A percentile compares a stretch with the other conserved stretches of the same genome.
phyloP scores from a whole-genome alignment of 2,113 vertebrate species.

The Arothron firmamentum region DNA sequence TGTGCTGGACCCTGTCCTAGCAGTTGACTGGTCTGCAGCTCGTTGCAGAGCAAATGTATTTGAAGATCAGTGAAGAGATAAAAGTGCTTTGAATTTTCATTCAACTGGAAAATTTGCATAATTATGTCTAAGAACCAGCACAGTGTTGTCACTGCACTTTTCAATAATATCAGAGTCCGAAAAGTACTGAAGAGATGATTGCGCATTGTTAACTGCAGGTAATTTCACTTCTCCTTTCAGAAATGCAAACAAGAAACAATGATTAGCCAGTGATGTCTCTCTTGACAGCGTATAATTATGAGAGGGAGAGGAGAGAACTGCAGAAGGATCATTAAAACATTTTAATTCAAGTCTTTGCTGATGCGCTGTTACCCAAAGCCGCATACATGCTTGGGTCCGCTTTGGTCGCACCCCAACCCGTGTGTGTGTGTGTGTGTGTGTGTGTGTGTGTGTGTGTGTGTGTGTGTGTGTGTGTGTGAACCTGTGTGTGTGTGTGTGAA shows the following conservation, averaged over 20 bases:
- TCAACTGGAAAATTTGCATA: not conserved
- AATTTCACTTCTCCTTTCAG: conserved; percentile 23
- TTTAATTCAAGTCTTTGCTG: conserved; percentile 8
- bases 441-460: too few species aligned
- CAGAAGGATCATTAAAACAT: conserved; percentile 23
- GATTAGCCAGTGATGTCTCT: conserved; percentile 15
- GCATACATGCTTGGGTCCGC: conserved; percentile 7
- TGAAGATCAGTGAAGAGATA: too few species aligned
- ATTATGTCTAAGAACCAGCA: not conserved
- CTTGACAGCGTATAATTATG: conserved; percentile 28
- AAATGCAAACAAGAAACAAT: conserved; percentile 30
- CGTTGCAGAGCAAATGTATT: too few species aligned
- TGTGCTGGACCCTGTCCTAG: too few species aligned
- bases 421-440: too few species aligned
- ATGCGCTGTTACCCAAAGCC: not conserved
- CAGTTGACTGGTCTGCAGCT: too few species aligned
- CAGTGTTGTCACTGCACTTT: not conserved
- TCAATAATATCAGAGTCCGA: not conserved
- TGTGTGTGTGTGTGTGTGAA: too few species aligned
- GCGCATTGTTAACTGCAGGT: conserved; percentile 33
- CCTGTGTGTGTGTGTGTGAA: too few species aligned
- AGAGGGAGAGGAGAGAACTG: conserved; percentile 19
- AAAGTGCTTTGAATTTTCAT: too few species aligned
- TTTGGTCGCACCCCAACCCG: not conserved
- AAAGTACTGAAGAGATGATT: conserved; percentile 4